A percentile compares a stretch with the other conserved stretches of the same genome.
Evolutionary conservation across 1,140 invertebrate species (phyloP).

Genomic region (Branchinecta lindahli): DNA sequence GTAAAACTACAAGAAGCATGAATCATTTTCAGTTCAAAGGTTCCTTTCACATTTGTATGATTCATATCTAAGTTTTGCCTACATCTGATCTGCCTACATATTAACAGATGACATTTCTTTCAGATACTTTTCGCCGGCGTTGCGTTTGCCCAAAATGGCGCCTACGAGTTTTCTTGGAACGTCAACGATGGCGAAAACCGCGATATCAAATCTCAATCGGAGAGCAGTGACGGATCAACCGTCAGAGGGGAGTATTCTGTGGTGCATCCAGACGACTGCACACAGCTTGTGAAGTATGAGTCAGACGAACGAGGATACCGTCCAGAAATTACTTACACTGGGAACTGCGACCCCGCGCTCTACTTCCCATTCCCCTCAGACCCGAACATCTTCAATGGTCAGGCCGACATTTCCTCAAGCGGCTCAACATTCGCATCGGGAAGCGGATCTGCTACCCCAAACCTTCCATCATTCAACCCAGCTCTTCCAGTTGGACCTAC

Average conservation of each 20-base stretch:
- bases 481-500: not conserved
- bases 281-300: constrained; percentile 18
- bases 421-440: not conserved
- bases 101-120: not conserved
- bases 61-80: no score
- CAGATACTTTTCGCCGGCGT: not conserved
- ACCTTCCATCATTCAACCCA: not conserved
- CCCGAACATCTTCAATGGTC: constrained; percentile 12
- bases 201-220: constrained; percentile 14
- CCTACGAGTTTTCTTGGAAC: not conserved
- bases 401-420: constrained; percentile 11
- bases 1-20: no score
- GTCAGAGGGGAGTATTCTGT: constrained; percentile 19
- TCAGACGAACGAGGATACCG: not conserved
- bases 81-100: no score
- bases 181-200: not conserved
- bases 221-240: constrained; percentile 20
- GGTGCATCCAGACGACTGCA: constrained; percentile 21
- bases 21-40: no score
- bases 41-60: no score
- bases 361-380: not conserved
- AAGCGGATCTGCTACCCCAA: not conserved
- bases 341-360: constrained; percentile 7
- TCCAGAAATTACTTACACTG: not conserved
- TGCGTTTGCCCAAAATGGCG: not conserved